Conservation (phyloP, 2,797 vertebrate species). For the Sarcophilus harrisii region DNA sequence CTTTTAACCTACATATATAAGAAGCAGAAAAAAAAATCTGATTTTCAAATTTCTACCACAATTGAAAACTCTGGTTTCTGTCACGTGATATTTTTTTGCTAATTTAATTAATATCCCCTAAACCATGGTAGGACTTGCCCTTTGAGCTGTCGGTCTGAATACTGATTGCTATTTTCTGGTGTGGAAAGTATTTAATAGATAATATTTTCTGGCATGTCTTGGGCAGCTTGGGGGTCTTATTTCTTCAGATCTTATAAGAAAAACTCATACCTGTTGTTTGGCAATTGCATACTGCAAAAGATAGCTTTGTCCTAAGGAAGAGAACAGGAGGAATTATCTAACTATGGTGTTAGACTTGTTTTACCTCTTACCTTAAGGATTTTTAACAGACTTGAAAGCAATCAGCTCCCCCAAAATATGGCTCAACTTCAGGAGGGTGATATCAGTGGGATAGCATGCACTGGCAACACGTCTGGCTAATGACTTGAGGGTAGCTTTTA, state of each 20-base stretch:
- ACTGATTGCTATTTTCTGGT: neutral
- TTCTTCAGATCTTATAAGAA: neutral
- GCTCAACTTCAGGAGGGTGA: slow-evolving; percentile 15
- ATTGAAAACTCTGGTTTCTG: slow-evolving; percentile 27
- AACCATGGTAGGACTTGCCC: neutral
- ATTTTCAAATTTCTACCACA: slow-evolving; percentile 58
- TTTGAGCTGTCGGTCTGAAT: neutral
- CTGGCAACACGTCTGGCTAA: slow-evolving; percentile 12
- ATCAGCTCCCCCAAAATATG: slow-evolving; percentile 21
- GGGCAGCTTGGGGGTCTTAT: neutral
- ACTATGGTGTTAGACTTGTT: slow-evolving; percentile 7
- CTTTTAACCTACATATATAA: slow-evolving; percentile 42
- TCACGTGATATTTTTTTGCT: slow-evolving; percentile 53
- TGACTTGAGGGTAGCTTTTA: slow-evolving; percentile 20
- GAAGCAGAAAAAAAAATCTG: slow-evolving; percentile 53
- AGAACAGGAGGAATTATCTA: neutral
- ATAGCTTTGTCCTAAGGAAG: slow-evolving; percentile 2
- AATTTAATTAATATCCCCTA: slow-evolving; percentile 39
- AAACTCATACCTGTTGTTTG: neutral
- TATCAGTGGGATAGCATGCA: slow-evolving; percentile 15
- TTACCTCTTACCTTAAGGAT: neutral
- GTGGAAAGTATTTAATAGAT: neutral
- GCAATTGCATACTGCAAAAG: neutral
- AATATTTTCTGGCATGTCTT: neutral
- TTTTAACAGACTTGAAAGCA: slow-evolving; percentile 58